Percentiles rank a stretch among this genome's conserved stretches.
These are phyloP conservation scores for Leptopterna dolabrata DNA, from an alignment of 2,888 invertebrate species.

Conservation along the genomic window DNA sequence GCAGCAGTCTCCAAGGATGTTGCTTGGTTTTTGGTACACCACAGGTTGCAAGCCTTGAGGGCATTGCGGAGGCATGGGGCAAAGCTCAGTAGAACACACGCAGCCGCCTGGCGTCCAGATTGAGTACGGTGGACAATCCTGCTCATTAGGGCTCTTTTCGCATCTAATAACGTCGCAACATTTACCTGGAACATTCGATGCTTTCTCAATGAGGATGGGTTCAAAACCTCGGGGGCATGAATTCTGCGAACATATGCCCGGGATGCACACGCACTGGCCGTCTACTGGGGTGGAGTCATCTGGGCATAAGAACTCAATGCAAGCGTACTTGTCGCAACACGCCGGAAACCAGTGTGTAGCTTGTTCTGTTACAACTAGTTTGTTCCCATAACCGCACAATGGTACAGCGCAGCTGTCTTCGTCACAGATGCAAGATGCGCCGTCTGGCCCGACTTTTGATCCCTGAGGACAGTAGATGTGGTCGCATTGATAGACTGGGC, in stretches of 20 bases:
- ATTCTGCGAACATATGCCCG: neutral
- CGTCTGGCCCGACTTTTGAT: neutral
- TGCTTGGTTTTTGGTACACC: neutral
- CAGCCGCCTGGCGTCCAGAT: neutral
- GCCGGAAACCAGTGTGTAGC: neutral
- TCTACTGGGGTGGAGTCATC: neutral
- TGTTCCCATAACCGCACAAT: neutral
- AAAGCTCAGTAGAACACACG: too few relatives aligned
- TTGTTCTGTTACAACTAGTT: neutral
- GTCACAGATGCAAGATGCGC: neutral
- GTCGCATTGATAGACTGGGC: neutral
- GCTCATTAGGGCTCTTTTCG: neutral
- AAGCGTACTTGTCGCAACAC: neutral
- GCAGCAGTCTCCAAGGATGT: neutral
- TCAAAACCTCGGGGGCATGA: neutral
- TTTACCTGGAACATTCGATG: neutral
- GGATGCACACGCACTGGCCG: neutral
- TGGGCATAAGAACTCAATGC: neutral
- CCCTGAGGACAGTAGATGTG: neutral
- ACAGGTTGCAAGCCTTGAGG: neutral
- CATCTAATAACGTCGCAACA: neutral
- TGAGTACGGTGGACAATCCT: neutral
- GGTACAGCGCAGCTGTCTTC: neutral
- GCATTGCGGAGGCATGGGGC: too few relatives aligned
- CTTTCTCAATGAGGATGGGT: neutral